Conservation (phyloP, 2,888 invertebrate species). For the Ormyrus labotus region DNA sequence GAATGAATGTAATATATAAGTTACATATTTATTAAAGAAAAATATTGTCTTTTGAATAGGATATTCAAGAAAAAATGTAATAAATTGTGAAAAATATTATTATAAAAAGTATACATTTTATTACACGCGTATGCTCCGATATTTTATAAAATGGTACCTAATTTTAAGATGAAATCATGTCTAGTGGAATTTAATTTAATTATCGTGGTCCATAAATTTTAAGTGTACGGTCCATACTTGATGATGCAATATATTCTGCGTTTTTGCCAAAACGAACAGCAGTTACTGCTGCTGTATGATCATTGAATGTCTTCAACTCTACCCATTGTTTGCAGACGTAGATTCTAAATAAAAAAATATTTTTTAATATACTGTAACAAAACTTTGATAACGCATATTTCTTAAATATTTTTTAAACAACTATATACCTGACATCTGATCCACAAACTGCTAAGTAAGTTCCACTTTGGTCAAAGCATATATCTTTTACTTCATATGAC, state of each 20-base stretch:
- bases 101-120: too few species aligned
- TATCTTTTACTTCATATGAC: conserved; percentile 91
- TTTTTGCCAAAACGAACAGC: conserved; percentile 97
- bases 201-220: conserved; percentile 86
- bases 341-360: conserved; percentile 79
- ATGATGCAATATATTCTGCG: conserved; percentile 94
- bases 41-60: too few species aligned
- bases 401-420: not conserved
- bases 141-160: not conserved
- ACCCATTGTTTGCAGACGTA: conserved; percentile 98
- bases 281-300: conserved; percentile 97
- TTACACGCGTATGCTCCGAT: too few species aligned
- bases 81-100: too few species aligned
- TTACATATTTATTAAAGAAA: too few species aligned
- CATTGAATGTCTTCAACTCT: conserved; percentile 93
- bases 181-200: conserved; percentile 1
- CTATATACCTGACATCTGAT: conserved; percentile 89
- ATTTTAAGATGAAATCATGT: not conserved
- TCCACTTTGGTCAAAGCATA: conserved; percentile 98
- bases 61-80: too few species aligned
- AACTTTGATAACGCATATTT: not conserved
- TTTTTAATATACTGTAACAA: too few species aligned
- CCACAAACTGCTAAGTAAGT: conserved; percentile 98
- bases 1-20: too few species aligned
- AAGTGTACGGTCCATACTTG: conserved; percentile 97